Evolutionary conservation across 2,888 invertebrate species (phyloP), one percentile per base, ranked within the genome.

Genomic region (Pemphredon lugubris): DNA sequence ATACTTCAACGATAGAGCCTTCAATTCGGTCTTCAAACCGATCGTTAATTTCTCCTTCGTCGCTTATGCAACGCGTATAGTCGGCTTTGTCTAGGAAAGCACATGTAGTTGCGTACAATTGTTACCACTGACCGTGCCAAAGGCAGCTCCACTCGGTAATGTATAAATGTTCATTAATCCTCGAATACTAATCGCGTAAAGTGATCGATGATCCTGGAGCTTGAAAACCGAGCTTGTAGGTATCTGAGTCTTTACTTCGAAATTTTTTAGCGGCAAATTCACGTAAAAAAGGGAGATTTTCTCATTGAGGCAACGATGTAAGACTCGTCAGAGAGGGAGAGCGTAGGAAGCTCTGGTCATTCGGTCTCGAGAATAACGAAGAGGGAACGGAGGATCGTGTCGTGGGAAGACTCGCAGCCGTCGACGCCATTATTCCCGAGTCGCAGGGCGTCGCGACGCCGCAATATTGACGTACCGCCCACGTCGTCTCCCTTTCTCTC

Each of bases 391-490:
- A 72, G 69, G 70, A 74, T 65, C 58, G 59, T 30, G 61, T 48
- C 87, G 87, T 87, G 87, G 84, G 87, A 87, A 87, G 81, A 73
- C 75, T 53, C 73, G 68, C 87, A 87, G 84, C 87, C 87, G 87
- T 82, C 83, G 86, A 75, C 87, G 87, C 87, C 87, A 88, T 88
- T 86, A 85, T 83, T 78, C 76, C 68, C 69, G 72, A 72, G 73
- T 70, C 69, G 67, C 73, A 53, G 77, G 75, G 83, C 84, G 83
- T 84, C 84, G 86, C 86, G 87, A 87, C 88, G 87, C 83, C 85
- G 86, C 84, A 84, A 83, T 88, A 87, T 87, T 84, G 87, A 87
- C 84, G 87, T 86, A 75, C 86, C 87, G 87, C 87, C 87, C 86
- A 83, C 79, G 70, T 61, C 42, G 44, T 55, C 57, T 67, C 63